Percentiles rank a stretch among this genome's conserved stretches.
Conservation (phyloP, 2,888 invertebrate species). For the Apodemia mormo region DNA sequence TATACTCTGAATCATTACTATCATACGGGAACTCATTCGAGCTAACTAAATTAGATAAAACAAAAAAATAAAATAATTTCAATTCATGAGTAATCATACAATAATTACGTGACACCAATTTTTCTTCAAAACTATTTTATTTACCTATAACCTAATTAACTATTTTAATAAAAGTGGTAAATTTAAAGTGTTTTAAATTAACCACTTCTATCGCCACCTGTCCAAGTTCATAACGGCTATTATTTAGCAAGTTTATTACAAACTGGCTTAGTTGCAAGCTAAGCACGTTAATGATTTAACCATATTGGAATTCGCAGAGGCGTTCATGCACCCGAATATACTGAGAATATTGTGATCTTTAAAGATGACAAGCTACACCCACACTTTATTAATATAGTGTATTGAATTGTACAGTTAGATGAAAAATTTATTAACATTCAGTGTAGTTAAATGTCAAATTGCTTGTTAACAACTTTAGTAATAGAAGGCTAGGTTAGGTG, state of each 20-base stretch:
- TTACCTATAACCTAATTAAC: too few species aligned
- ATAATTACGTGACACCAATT: too few species aligned
- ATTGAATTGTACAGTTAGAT: background rate
- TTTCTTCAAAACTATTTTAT: too few species aligned
- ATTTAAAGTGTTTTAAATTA: background rate
- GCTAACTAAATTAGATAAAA: too few species aligned
- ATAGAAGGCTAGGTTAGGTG: too few species aligned
- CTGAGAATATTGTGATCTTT: slow-evolving; percentile 21
- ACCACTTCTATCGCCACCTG: background rate
- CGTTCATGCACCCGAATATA: background rate
- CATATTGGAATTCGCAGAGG: slow-evolving; percentile 11
- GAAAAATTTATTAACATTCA: background rate
- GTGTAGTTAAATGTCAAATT: too few species aligned
- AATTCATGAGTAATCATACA: too few species aligned
- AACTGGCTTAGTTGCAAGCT: background rate
- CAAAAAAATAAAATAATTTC: too few species aligned
- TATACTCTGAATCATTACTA: too few species aligned
- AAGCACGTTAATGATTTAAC: background rate
- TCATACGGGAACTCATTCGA: too few species aligned
- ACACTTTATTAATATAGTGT: background rate
- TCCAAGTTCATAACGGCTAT: background rate
- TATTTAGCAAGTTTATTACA: slow-evolving; percentile 7
- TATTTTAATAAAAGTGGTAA: too few species aligned
- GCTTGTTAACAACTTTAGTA: too few species aligned
- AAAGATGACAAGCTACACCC: slow-evolving; percentile 13